A percentile compares a stretch with the other conserved stretches of the same genome.
Evolutionary conservation across 2,113 vertebrate genomes (phyloP).

Genomic region (Callospermophilus lateralis): DNA sequence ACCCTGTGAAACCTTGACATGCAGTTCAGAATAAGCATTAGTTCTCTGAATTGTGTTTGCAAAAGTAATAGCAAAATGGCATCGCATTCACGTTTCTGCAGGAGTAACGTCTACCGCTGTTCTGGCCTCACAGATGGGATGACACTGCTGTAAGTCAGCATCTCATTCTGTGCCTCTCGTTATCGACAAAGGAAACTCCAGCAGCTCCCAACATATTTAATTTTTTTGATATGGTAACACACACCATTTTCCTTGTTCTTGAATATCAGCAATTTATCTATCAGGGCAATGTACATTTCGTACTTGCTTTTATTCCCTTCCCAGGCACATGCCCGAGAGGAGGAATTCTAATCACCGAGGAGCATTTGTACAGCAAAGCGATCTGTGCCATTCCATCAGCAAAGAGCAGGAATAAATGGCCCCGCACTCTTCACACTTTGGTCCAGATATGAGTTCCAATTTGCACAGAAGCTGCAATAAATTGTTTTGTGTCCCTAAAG

Average conservation of each 20-base stretch:
- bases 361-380: conserved; percentile 72
- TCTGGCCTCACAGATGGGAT: conserved; percentile 44
- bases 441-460: conserved; percentile 69
- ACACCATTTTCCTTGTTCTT: conserved; percentile 59
- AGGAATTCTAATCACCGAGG: conserved; percentile 76
- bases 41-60: conserved; percentile 50
- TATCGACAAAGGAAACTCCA: conserved; percentile 54
- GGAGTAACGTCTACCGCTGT: conserved; percentile 29
- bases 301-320: conserved; percentile 68
- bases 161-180: conserved; percentile 55
- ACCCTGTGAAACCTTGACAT: background rate
- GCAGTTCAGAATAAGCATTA: conserved; percentile 44
- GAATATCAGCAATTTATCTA: conserved; percentile 71
- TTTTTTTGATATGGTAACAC: conserved; percentile 43
- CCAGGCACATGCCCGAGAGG: conserved; percentile 58
- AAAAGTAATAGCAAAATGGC: conserved; percentile 62
- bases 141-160: conserved; percentile 44
- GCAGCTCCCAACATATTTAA: conserved; percentile 43
- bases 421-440: conserved; percentile 64
- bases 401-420: conserved; percentile 66
- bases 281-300: conserved; percentile 60
- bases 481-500: conserved; percentile 76
- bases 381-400: conserved; percentile 57
- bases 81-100: background rate
- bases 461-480: conserved; percentile 73